Evolutionary conservation across 2,888 invertebrate species (phyloP).

Genomic region (Leptinotarsa haldemani): DNA sequence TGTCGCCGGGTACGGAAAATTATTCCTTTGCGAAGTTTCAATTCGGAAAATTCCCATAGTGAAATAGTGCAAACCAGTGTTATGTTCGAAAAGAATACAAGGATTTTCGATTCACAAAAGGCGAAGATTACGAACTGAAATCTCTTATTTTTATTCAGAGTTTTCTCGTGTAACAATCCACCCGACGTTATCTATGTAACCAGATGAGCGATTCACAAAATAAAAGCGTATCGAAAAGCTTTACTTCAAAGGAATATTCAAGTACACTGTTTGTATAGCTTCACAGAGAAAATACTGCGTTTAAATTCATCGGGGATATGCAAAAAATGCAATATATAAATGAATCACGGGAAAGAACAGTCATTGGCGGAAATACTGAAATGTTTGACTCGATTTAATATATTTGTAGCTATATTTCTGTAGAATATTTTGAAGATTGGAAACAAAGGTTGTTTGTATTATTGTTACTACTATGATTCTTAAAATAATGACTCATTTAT

Average conservation of each 20-base stretch:
- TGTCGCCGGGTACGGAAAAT: neutral
- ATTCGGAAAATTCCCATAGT: neutral
- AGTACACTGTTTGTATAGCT: slow-evolving; percentile 21
- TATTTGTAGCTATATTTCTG: too few species aligned
- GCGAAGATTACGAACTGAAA: slow-evolving; percentile 10
- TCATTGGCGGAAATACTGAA: too few species aligned
- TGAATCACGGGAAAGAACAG: too few species aligned
- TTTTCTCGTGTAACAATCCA: slow-evolving; percentile 9
- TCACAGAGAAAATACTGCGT: slow-evolving; percentile 1
- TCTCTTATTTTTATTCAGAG: slow-evolving; percentile 21
- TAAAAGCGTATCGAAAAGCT: slow-evolving; percentile 27
- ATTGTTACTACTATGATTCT: too few species aligned
- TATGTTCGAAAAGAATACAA: slow-evolving; percentile 1
- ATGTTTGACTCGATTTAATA: too few species aligned
- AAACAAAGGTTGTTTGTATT: too few species aligned
- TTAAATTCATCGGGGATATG: neutral
- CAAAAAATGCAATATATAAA: neutral
- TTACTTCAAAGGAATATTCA: slow-evolving; percentile 25
- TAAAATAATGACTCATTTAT: too few species aligned
- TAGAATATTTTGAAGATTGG: too few species aligned
- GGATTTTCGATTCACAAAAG: slow-evolving; percentile 18
- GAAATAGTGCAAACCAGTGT: slow-evolving; percentile 15
- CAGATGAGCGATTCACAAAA: slow-evolving; percentile 28
- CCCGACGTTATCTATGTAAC: slow-evolving; percentile 15
- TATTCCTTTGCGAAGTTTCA: neutral